Evolutionary conservation across 2,113 vertebrate genomes (phyloP).

Genomic region (Lamprologus speciosus): DNA sequence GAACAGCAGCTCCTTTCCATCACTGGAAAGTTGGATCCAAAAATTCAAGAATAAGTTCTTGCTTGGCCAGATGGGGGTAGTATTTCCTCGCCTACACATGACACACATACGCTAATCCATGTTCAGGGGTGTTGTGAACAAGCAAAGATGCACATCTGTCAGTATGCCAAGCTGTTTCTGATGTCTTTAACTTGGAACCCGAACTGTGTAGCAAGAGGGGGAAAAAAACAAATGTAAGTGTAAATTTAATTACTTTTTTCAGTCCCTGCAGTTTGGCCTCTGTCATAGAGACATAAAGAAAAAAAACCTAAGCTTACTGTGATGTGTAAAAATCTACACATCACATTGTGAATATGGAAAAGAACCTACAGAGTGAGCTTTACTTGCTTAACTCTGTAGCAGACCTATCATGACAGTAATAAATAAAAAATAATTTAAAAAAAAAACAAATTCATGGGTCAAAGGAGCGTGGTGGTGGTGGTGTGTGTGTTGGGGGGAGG

Average conservation of each 20-base stretch:
- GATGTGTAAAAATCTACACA: not conserved
- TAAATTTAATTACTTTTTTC: not conserved
- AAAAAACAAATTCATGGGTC: not conserved
- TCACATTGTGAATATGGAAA: not conserved
- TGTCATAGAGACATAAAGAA: not conserved
- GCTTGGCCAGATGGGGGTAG: constrained; percentile 12
- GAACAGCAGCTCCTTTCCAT: not conserved
- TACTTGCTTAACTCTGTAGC: constrained; percentile 8
- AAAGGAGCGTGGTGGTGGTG: not conserved
- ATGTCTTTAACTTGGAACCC: not conserved
- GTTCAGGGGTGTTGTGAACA: not conserved
- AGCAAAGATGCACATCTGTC: not conserved
- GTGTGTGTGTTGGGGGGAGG: not conserved
- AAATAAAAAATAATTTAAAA: not conserved
- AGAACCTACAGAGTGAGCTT: not conserved
- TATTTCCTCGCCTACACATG: not conserved
- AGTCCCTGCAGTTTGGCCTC: not conserved
- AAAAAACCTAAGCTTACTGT: not conserved
- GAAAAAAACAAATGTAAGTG: not conserved
- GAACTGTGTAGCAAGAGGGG: not conserved
- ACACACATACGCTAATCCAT: not conserved
- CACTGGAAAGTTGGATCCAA: not conserved
- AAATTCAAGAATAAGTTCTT: not conserved
- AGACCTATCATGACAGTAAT: not conserved
- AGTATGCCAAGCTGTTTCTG: not conserved